Conservation (phyloP, 1,140 invertebrate genomes). For the Diachasma alloeum region DNA sequence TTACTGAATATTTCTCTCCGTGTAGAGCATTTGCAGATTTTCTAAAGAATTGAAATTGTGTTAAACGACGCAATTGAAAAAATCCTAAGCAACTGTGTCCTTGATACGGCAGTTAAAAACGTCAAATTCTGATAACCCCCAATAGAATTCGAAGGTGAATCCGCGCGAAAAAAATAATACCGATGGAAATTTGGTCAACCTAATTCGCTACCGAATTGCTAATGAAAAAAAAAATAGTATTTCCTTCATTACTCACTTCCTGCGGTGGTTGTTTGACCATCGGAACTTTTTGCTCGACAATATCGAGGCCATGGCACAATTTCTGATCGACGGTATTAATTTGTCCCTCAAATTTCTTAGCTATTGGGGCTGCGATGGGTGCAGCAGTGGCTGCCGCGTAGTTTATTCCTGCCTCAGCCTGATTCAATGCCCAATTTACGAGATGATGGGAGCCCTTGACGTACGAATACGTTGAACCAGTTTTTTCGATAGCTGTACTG, state of each 20-base stretch:
- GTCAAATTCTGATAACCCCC: no score
- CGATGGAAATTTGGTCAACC: no score
- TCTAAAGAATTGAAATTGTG: no score
- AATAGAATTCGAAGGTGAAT: no score
- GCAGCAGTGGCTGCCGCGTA: conserved; percentile 58
- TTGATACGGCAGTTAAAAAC: no score
- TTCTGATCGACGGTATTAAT: conserved; percentile 64
- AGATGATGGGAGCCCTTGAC: conserved; percentile 67
- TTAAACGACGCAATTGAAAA: no score
- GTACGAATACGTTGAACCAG: conserved; percentile 68
- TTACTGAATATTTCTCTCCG: no score
- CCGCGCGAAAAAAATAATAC: no score
- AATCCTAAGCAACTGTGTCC: no score
- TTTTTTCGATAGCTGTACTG: conserved; percentile 69
- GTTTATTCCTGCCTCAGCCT: conserved; percentile 60
- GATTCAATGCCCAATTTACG: conserved; percentile 62
- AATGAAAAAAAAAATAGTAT: neutral
- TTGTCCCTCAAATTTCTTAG: conserved; percentile 62
- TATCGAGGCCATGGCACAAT: conserved; percentile 63
- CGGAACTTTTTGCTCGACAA: conserved; percentile 65
- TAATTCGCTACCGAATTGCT: no score
- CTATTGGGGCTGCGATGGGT: conserved; percentile 55
- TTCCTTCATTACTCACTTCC: conserved; percentile 46
- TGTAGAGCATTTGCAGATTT: no score
- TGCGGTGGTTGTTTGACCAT: conserved; percentile 63